Conservation (phyloP, 2,113 vertebrate species). For the Hypomesus transpacificus region DNA sequence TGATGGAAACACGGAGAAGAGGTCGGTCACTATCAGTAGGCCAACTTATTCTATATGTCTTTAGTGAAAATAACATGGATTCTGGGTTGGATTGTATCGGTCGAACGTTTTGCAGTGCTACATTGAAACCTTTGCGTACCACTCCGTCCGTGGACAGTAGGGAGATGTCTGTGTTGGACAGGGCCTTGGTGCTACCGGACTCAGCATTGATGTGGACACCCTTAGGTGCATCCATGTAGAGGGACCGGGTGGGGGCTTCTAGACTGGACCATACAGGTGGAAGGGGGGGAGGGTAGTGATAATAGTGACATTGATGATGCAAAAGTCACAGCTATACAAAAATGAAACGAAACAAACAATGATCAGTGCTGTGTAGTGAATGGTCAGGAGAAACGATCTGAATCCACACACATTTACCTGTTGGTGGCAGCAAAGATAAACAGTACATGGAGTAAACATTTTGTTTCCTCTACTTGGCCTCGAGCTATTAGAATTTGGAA, state of each 20-base stretch:
- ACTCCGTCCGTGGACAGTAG: conserved; percentile 72
- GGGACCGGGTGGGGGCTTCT: conserved; percentile 76
- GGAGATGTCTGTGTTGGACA: conserved; percentile 76
- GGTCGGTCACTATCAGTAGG: neutral
- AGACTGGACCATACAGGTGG: conserved; percentile 57
- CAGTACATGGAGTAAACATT: neutral
- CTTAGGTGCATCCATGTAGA: conserved; percentile 78
- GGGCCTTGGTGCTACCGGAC: conserved; percentile 68
- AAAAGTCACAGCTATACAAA: no score
- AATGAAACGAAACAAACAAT: no score
- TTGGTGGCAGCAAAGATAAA: conserved; percentile 1
- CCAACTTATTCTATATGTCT: neutral
- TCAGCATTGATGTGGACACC: conserved; percentile 72
- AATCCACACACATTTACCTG: neutral
- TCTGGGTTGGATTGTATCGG: neutral
- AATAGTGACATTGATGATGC: neutral
- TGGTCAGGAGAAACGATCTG: neutral
- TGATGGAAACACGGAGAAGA: conserved; percentile 44
- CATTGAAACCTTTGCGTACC: conserved; percentile 57
- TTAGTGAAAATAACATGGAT: neutral
- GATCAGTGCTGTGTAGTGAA: no score
- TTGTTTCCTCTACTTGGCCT: neutral
- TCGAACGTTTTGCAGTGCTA: neutral
- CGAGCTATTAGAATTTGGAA: conserved; percentile 4
- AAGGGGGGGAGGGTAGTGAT: neutral